These are phyloP conservation scores for Dryoscopus gambensis DNA, from an alignment of 2,113 vertebrate species.

Conservation along the genomic window DNA sequence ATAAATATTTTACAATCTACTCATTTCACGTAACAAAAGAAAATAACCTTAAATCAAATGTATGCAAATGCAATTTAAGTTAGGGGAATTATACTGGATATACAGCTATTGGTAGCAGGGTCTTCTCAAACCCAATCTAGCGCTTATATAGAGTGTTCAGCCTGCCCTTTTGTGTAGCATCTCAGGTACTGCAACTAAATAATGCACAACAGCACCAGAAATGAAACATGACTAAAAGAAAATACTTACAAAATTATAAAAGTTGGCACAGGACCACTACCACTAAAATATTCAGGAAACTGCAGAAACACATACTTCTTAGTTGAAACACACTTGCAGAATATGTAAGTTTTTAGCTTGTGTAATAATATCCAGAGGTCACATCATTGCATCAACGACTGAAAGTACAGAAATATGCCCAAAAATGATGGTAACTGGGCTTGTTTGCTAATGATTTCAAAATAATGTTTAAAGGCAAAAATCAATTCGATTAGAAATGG, in stretches of 20 bases:
- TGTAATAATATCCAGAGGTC: not conserved
- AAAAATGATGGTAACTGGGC: not conserved
- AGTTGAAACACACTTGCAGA: not conserved
- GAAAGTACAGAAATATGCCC: not conserved
- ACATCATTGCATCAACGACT: not conserved
- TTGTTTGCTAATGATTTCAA: not conserved
- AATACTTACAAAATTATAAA: not conserved
- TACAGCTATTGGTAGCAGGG: not conserved
- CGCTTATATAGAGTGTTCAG: not conserved
- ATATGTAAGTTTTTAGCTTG: not conserved
- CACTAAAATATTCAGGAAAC: not conserved
- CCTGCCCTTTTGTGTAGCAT: not conserved
- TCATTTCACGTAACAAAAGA: not conserved
- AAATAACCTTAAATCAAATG: not conserved
- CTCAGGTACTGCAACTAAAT: not conserved
- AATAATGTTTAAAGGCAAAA: not conserved
- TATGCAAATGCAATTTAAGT: not conserved
- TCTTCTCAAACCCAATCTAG: not conserved
- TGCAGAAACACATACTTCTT: not conserved
- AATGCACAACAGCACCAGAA: not conserved
- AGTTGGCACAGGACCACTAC: not conserved
- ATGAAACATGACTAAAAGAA: not conserved
- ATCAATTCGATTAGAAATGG: not conserved
- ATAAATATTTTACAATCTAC: not conserved
- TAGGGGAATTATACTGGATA: not conserved